Evolutionary conservation across 2,888 invertebrate genomes (phyloP), one percentile per base, ranked within the genome.

Genomic region (Eristalis pertinax): DNA sequence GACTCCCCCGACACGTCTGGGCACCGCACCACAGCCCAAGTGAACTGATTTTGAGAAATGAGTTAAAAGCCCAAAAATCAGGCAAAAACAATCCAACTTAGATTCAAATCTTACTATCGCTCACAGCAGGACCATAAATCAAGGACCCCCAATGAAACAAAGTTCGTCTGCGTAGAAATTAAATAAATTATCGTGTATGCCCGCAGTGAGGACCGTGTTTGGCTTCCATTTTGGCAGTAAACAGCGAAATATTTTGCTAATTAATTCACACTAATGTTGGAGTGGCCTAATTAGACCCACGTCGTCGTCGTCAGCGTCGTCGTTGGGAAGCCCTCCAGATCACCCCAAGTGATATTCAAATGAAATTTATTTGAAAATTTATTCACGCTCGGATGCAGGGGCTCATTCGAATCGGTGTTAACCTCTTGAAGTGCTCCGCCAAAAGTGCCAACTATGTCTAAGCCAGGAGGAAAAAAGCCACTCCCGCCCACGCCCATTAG

Each of bases 241-340:
- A 74, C 60, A 74, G 43, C 72, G 79, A 73, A 62, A 50, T 62
- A 24, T 50, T 73, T 68, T 74, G 19, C 67, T 68, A 74, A 80
- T 80, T 80, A 80, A 74, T 74, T 80, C 35, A 67, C 80, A 74
- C 78, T 43, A 72, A 72, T 70, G 70, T 29, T 58, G 35, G 70
- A 78, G 64, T 65, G 56, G 64, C 38, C 70, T 64, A 70, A 72
- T 78, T 72, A 65, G 70, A 64, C 15, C 72, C 58, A 65, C 70
- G 64, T 65, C 41, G 63, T 22, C 41, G 29, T 68, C 41, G 38
- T 76, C 41, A 50, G 56, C 62, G 41, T 50, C 62, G 29, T n/a
- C 62, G 32, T 32, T 4, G 26, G 15, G 56, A 41, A 32, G 35
- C 22, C 3, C n/a, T 8, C 11, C 4, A 64, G 38, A 38, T 70